Evolutionary conservation across 2,113 vertebrate species (phyloP).

Genomic region (Nibea albiflora): DNA sequence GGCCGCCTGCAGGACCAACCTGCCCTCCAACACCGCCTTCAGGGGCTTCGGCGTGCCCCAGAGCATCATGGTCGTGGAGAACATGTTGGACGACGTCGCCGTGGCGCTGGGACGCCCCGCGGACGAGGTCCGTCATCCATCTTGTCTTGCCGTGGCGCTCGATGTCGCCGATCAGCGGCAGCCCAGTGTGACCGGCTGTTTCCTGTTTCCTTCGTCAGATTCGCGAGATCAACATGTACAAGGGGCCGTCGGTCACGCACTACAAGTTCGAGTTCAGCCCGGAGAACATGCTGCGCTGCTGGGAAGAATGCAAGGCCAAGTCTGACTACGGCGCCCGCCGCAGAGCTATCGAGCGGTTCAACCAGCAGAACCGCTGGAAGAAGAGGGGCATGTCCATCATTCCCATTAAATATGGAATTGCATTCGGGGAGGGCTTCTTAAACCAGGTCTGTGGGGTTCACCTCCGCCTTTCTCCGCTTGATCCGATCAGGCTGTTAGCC

Average conservation of each 20-base stretch:
- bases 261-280: conserved; percentile 86
- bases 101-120: conserved; percentile 75
- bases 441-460: conserved; percentile 84
- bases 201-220: conserved; percentile 73
- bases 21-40: conserved; percentile 91
- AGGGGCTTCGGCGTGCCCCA: conserved; percentile 89
- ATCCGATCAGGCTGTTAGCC: background rate
- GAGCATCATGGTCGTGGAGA: conserved; percentile 81
- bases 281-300: conserved; percentile 84
- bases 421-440: conserved; percentile 78
- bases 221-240: conserved; percentile 89
- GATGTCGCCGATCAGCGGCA: background rate
- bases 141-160: no score
- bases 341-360: conserved; percentile 81
- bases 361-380: conserved; percentile 87
- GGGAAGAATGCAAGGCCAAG: conserved; percentile 86
- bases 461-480: background rate
- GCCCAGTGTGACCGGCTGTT: background rate
- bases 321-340: conserved; percentile 75
- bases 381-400: conserved; percentile 88
- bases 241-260: conserved; percentile 78
- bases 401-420: conserved; percentile 88
- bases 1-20: conserved; percentile 86
- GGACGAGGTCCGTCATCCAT: conserved; percentile 79
- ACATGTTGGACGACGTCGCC: conserved; percentile 86